phyloP scores from a whole-genome alignment of 2,113 vertebrate species.

The Numenius arquata region DNA sequence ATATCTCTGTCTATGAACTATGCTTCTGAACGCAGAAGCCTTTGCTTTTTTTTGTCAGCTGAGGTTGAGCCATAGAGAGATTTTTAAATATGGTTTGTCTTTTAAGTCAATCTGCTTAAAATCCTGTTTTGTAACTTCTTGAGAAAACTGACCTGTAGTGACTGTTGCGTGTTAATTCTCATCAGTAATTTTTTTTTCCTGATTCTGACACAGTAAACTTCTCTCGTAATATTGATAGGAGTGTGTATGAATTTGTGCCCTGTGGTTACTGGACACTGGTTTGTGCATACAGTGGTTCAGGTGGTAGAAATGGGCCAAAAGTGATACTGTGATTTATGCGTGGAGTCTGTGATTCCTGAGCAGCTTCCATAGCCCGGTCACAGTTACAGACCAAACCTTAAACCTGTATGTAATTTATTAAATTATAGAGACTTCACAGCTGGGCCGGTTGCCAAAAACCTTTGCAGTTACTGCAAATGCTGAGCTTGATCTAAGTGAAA shows the following conservation, averaged over 20 bases:
- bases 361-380: slow-evolving; percentile 72
- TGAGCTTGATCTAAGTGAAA: background rate
- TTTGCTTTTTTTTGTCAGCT: background rate
- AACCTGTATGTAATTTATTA: rapidly evolving
- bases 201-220: background rate
- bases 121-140: background rate
- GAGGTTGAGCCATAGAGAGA: background rate
- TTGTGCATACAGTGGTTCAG: slow-evolving; percentile 53
- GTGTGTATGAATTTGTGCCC: background rate
- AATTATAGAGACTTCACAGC: background rate
- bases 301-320: slow-evolving; percentile 64
- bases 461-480: background rate
- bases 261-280: slow-evolving; percentile 73
- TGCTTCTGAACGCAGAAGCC: background rate
- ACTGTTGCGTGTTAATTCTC: background rate
- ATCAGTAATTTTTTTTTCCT: background rate
- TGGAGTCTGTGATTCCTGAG: slow-evolving; percentile 48
- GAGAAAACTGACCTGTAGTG: background rate
- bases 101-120: background rate
- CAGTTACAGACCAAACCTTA: slow-evolving; percentile 43
- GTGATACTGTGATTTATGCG: slow-evolving; percentile 68
- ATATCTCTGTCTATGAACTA: background rate
- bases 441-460: background rate
- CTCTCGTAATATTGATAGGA: rapidly evolving
- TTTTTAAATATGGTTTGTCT: background rate